Evolutionary conservation across 2,797 vertebrate genomes (phyloP), one percentile per base, ranked within the genome.

Genomic region (Dromococcyx pavoninus): DNA sequence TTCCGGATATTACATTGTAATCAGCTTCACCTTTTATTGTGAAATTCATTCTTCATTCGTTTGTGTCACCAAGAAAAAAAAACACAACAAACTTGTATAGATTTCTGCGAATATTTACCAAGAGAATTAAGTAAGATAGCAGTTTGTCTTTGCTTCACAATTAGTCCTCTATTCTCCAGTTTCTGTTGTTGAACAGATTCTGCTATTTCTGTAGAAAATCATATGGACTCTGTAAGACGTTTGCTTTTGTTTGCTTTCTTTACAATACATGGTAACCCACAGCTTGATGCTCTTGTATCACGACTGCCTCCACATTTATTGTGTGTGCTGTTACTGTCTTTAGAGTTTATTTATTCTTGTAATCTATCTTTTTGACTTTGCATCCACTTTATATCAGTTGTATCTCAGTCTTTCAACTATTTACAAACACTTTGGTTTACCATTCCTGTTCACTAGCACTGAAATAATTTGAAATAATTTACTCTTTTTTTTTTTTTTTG

Each of bases 1-100:
- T 93, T 93, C 66, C 78, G 94, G 65, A 95, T 94, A 74, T 89
- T 61, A 66, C 65, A 74, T 8, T 91, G 83, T 87, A 91, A 50
- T 83, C 48, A 43, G n/a, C 35, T 56, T 65, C 51, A 48, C 30
- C 94, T 46, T 93, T 91, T 95, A 83, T 93, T 94, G 89, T 78
- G 41, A 91, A 89, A 70, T 65, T 92, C 14, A 66, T 87, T 91
- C 51, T 86, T 94, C 24, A 39, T 84, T 79, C 62, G 4, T 60
- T 86, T 83, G 9, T 3, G 4, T 64, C 60, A 72, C 13, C 30
- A 79, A 93, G 69, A 43, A 86, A 79, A 79, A 60, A 28, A 83
- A 15, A 23, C 21, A 23, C 0, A 67, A 28, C 3, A 13, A 51
- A 75, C 14, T 71, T 44, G 76, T 91, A 67, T 51, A 71, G 72